These are phyloP conservation scores for Elephas maximus DNA, from an alignment of 2,113 vertebrate species.

Conservation along the genomic window DNA sequence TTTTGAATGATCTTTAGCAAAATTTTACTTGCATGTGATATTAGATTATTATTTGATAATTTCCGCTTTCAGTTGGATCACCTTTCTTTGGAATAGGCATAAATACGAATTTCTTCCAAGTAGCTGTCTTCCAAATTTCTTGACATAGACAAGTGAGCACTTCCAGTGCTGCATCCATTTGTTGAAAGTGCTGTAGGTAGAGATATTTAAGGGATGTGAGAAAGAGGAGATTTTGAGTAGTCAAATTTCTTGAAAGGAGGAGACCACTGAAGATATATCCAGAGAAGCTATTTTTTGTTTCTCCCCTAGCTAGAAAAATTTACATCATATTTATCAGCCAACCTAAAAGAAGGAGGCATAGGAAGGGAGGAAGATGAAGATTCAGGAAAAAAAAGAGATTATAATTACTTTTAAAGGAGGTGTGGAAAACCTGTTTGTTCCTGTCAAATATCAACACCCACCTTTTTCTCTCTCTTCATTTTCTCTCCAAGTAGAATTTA, in stretches of 20 bases:
- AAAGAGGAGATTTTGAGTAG: not conserved
- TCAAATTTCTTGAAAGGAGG: not conserved
- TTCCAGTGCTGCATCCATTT: too few relatives aligned
- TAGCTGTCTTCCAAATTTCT: too few relatives aligned
- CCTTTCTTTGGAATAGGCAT: too few relatives aligned
- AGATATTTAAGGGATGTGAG: not conserved
- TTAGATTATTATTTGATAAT: too few relatives aligned
- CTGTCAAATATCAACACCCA: conserved; percentile 33
- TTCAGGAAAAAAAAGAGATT: conserved; percentile 46
- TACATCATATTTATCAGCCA: not conserved
- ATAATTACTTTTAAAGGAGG: conserved; percentile 57
- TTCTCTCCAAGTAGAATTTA: conserved; percentile 61
- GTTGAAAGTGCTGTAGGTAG: too few relatives aligned
- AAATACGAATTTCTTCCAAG: too few relatives aligned
- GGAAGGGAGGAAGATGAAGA: not conserved
- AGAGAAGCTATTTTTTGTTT: not conserved
- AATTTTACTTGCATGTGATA: too few relatives aligned
- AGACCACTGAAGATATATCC: not conserved
- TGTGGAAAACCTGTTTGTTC: conserved; percentile 43
- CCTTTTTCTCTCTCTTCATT: conserved; percentile 57
- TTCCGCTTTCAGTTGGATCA: too few relatives aligned
- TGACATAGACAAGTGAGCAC: too few relatives aligned
- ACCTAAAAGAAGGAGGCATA: not conserved
- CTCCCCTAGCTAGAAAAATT: not conserved
- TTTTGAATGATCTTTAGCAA: too few relatives aligned